Evolutionary conservation across 2,113 vertebrate genomes (phyloP).

Genomic region (Mixornis gularis): DNA sequence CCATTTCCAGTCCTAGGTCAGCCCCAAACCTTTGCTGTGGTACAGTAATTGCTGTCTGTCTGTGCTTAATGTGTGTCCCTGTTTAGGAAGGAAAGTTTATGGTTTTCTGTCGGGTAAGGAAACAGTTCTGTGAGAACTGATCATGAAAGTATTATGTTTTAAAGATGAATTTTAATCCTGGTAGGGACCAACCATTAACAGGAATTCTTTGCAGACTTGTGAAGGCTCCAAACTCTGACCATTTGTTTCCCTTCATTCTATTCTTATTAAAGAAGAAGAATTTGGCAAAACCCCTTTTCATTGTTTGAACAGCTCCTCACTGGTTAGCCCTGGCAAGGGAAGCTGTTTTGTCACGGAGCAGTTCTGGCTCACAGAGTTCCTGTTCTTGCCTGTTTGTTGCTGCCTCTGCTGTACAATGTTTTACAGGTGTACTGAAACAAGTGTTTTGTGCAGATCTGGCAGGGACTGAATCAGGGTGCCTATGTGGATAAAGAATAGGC

Average conservation of each 20-base stretch:
- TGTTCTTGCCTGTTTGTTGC: neutral
- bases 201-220: neutral
- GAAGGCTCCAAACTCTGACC: neutral
- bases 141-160: neutral
- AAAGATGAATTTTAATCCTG: neutral
- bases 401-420: neutral
- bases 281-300: neutral
- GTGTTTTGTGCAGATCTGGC: neutral
- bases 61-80: neutral
- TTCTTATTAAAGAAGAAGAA: neutral
- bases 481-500: neutral
- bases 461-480: neutral
- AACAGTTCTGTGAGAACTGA: neutral
- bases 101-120: neutral
- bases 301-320: neutral
- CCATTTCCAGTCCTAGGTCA: neutral
- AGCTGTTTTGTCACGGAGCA: rapidly evolving
- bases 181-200: neutral
- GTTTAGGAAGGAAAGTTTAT: neutral
- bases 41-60: neutral
- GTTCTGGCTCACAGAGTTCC: neutral
- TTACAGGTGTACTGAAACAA: neutral
- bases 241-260: neutral
- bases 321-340: neutral
- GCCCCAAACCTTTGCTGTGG: neutral